Evolutionary conservation across 2,113 vertebrate species (phyloP).

Genomic region (Saguinus imperator): DNA sequence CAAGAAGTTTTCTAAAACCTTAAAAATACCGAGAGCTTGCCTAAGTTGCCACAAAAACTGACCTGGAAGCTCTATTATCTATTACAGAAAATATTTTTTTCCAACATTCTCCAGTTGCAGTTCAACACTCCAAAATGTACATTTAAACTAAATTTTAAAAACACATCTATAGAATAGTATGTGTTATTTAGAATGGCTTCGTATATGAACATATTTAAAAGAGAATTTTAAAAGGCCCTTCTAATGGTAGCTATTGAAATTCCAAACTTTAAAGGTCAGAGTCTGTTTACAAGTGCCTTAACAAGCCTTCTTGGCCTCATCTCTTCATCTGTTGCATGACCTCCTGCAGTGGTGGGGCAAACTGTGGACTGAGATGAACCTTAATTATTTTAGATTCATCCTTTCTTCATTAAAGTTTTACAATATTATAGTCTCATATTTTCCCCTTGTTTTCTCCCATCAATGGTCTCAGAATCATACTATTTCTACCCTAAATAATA

Average conservation of each 20-base stretch:
- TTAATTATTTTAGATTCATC: slow-evolving; percentile 12
- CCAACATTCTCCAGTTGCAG: background rate
- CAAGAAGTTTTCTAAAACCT: background rate
- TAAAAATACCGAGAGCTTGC: background rate
- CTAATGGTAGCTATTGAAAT: background rate
- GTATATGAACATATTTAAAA: background rate
- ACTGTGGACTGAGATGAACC: background rate
- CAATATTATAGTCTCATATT: background rate
- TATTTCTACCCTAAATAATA: background rate
- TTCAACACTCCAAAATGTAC: background rate
- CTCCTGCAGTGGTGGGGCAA: background rate
- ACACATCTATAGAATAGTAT: background rate
- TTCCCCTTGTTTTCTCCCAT: background rate
- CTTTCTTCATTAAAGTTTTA: background rate
- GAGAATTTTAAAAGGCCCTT: background rate
- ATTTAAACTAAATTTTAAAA: background rate
- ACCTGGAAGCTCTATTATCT: background rate
- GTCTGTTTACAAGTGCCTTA: background rate
- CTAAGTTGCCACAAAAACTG: background rate
- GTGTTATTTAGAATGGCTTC: background rate
- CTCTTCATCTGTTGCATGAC: background rate
- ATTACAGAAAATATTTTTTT: background rate
- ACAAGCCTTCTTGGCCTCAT: background rate
- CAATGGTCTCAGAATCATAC: background rate
- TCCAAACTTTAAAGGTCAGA: background rate